Evolutionary conservation across 2,113 vertebrate species (phyloP), one percentile per base, ranked within the genome.

Genomic region (Ursus arctos): DNA sequence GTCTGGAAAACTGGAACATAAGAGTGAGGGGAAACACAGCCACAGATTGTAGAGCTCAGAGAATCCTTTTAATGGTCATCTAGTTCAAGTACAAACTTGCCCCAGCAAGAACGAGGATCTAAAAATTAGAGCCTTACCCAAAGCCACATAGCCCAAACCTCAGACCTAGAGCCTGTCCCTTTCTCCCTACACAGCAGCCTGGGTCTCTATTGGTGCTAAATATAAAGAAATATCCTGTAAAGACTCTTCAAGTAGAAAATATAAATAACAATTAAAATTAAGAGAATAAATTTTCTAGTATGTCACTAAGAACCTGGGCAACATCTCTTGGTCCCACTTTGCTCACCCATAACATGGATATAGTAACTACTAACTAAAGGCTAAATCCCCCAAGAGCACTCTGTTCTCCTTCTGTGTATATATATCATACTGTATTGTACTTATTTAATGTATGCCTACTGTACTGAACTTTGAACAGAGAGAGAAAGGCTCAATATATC

Each of bases 241-340:
- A 86, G 19, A 61, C 4, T 21, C 47, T 97, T 31, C 57, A 63
- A 96, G 71, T 74, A 4, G 79, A 89, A 96, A 96, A 87, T 40
- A 61, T 72, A 94, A 79, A 79, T 55, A 59, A 83, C 91, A 69
- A 57, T 65, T 90, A 47, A 61, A 95, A 82, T 96, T 82, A 97
- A 95, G 51, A 47, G 22, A 96, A 84, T 59, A 92, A 67, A 51
- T 72, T 15, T 79, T 59, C 8, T 14, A 51, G 79, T 24, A 65
- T 47, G 36, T 94, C 83, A 80, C 51, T 59, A 91, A 82, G 53
- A 79, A 71, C 1, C 84, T 14, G 10, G 1, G 18, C 40, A 82
- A 77, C 16, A 36, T 76, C n/a, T 80, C 49, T 95, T 59, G 31
- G 2, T 84, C 77, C 87, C n/a, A 55, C 15, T 84, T 19, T 93